phyloP scores from a whole-genome alignment of 2,113 vertebrate species.

The Rafetus swinhoei region DNA sequence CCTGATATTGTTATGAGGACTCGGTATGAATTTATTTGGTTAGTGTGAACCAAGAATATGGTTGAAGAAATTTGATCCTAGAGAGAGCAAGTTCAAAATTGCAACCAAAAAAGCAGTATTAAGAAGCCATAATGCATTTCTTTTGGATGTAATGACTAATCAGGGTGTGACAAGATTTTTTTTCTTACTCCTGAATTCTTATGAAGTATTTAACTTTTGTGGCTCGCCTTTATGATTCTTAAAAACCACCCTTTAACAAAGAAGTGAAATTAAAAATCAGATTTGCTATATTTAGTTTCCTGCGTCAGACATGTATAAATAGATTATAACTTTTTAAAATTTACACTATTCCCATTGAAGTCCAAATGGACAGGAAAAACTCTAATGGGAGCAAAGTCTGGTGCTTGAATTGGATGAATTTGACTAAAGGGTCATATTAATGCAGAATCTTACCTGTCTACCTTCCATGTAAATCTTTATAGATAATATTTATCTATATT shows the following conservation, averaged over 20 bases:
- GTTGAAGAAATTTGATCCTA: conserved; percentile 58
- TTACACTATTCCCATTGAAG: not conserved
- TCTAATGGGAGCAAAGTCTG: not conserved
- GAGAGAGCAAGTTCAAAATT: conserved; percentile 61
- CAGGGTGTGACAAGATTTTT: not conserved
- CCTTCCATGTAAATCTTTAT: accelerated
- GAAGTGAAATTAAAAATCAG: not conserved
- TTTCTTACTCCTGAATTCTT: not conserved
- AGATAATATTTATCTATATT: no score
- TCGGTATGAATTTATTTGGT: conserved; percentile 63
- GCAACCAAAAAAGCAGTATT: conserved; percentile 49
- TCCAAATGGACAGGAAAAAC: not conserved
- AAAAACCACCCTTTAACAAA: not conserved
- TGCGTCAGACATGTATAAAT: not conserved
- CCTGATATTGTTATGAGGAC: conserved; percentile 78
- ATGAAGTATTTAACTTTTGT: not conserved
- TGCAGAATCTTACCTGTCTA: not conserved
- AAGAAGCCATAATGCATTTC: conserved; percentile 36
- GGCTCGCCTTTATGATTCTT: conserved; percentile 3
- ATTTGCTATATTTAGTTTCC: not conserved
- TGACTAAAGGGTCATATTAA: not conserved
- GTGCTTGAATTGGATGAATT: not conserved
- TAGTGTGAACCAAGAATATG: conserved; percentile 67
- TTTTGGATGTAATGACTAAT: conserved; percentile 17
- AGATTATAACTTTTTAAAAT: not conserved